phyloP scores from a whole-genome alignment of 2,797 vertebrate species.

The Carcharodon carcharias region DNA sequence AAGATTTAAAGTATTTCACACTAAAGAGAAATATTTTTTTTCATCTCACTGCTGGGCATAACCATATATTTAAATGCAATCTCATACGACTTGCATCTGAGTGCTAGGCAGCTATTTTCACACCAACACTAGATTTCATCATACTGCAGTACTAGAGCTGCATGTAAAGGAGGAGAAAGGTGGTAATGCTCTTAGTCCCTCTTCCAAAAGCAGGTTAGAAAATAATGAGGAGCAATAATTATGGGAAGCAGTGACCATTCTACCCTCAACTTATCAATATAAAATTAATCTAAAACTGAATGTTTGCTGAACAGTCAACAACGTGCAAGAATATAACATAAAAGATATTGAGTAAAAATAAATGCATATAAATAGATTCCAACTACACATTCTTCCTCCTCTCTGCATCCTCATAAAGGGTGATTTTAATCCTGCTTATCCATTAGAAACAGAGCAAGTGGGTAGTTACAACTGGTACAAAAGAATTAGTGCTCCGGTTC shows the following conservation, averaged over 20 bases:
- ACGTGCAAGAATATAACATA: not conserved
- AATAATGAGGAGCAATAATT: not conserved
- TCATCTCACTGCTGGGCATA: not conserved
- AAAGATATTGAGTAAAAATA: not conserved
- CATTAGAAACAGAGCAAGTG: not conserved
- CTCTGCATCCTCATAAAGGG: not conserved
- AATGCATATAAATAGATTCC: not conserved
- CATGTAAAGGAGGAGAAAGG: not conserved
- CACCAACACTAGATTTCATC: not conserved
- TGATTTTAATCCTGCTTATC: not conserved
- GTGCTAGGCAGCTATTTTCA: slow-evolving; percentile 4
- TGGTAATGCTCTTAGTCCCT: not conserved
- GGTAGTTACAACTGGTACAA: not conserved
- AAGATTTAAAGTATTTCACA: slow-evolving; percentile 17
- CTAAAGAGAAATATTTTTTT: not conserved
- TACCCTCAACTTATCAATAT: not conserved
- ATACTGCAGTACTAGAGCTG: not conserved
- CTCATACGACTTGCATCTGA: not conserved
- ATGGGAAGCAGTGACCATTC: not conserved
- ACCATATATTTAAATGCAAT: not conserved
- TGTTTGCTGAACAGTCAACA: not conserved
- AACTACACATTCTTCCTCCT: not conserved
- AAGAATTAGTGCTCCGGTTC: not conserved
- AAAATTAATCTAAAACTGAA: not conserved
- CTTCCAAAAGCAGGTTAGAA: not conserved